Percentiles rank a stretch among this genome's conserved stretches.
phyloP scores from a whole-genome alignment of 2,888 invertebrate genomes.

The Oscheius sp. region DNA sequence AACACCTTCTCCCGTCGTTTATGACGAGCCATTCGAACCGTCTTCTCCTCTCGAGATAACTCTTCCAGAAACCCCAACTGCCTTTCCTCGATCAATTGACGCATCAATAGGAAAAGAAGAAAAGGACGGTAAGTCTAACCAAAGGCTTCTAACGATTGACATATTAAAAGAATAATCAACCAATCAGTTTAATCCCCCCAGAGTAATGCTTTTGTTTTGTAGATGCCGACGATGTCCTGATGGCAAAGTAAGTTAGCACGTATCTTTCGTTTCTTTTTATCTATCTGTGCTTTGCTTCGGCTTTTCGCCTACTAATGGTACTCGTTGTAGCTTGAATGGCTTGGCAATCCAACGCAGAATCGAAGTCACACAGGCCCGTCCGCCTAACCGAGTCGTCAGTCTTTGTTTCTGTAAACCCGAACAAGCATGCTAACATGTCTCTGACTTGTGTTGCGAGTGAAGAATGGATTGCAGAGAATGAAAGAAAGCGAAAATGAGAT shows the following conservation, averaged over 20 bases:
- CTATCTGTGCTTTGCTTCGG: background rate
- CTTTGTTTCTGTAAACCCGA: background rate
- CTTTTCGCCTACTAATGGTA: background rate
- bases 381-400: constrained; percentile 26
- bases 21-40: constrained; percentile 15
- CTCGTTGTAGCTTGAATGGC: constrained; percentile 34
- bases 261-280: background rate
- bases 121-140: background rate
- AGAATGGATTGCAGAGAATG: background rate
- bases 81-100: background rate
- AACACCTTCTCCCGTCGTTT: background rate
- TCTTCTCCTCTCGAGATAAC: background rate
- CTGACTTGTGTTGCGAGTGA: background rate
- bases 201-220: constrained; percentile 26
- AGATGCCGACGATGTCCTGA: constrained; percentile 22
- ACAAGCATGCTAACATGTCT: background rate
- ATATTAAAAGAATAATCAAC: background rate
- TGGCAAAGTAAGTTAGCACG: constrained; percentile 25
- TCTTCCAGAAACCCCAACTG: background rate
- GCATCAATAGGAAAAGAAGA: background rate
- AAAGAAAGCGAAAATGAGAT: background rate
- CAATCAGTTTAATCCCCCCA: background rate
- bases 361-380: constrained; percentile 27
- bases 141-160: background rate
- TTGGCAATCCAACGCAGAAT: constrained; percentile 19